These are phyloP conservation scores for Drosophila fungiperda DNA, from an alignment of 2,888 invertebrate species.

Conservation along the genomic window DNA sequence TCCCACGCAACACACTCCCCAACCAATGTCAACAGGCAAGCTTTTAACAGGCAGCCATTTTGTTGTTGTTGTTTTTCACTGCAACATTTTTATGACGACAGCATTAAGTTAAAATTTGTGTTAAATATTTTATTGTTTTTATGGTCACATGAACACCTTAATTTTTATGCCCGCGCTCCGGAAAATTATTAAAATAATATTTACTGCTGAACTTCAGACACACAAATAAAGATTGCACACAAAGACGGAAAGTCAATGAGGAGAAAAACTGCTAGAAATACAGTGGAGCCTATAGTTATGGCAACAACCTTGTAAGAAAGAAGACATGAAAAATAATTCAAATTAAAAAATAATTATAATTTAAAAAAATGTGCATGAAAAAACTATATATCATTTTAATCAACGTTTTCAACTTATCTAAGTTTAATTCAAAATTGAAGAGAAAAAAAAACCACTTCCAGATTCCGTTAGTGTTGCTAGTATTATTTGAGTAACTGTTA, in stretches of 20 bases:
- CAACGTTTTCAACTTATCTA: background rate
- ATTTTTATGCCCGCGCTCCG: slow-evolving; percentile 46
- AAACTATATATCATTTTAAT: background rate
- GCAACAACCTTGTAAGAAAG: slow-evolving; percentile 3
- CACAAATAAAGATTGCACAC: background rate
- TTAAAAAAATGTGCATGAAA: background rate
- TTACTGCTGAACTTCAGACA: slow-evolving; percentile 4
- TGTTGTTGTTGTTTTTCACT: slow-evolving; percentile 38
- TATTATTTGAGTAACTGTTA: slow-evolving; percentile 23
- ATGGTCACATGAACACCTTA: slow-evolving; percentile 72
- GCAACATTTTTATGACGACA: slow-evolving; percentile 68
- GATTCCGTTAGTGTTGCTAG: background rate
- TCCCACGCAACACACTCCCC: background rate
- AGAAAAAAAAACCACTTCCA: too few species aligned
- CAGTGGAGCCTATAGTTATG: slow-evolving; percentile 1
- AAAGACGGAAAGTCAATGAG: background rate
- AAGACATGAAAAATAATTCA: background rate
- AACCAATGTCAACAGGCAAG: slow-evolving; percentile 27
- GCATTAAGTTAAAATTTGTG: slow-evolving; percentile 80
- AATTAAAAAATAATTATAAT: background rate
- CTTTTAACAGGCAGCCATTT: slow-evolving; percentile 57
- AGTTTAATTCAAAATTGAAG: too few species aligned
- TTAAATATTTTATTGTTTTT: slow-evolving; percentile 81
- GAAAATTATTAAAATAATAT: slow-evolving; percentile 53
- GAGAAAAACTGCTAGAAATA: background rate